Evolutionary conservation across 92 coral and sea anemone genomes (phyloP).

Genomic region (Palythoa caribaeorum): DNA sequence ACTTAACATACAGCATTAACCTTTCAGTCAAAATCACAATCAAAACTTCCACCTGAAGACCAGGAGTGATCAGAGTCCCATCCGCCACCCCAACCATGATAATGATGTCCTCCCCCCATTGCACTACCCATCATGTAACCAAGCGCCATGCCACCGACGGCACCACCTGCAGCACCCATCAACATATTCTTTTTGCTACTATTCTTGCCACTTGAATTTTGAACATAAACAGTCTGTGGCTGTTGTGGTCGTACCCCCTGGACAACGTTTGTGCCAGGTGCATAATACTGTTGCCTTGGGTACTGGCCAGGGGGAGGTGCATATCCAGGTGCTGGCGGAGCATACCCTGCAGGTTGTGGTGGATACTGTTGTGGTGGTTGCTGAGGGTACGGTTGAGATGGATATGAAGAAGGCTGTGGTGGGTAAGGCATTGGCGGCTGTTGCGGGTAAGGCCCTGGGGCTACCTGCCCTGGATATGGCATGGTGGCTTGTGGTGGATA

Average conservation of each 20-base stretch:
- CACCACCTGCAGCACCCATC: conserved; percentile 99
- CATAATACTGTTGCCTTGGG: conserved; percentile 75
- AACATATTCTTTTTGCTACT: conserved; percentile 66
- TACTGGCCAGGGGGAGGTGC: conserved; percentile 83
- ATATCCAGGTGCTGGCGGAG: conserved; percentile 53
- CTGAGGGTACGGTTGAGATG: conserved; percentile 67
- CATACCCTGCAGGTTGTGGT: conserved; percentile 31
- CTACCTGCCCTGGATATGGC: conserved; percentile 71
- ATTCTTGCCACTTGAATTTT: conserved; percentile 55
- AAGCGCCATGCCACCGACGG: conserved; percentile 94
- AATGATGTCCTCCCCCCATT: conserved; percentile 81
- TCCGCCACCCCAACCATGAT: conserved; percentile 70
- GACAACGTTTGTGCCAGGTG: conserved; percentile 66
- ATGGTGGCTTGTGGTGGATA: conserved; percentile 69
- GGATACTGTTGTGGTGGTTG: conserved; percentile 63
- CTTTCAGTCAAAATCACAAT: conserved; percentile 83
- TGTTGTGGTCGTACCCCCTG: conserved; percentile 83
- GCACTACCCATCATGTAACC: conserved; percentile 96
- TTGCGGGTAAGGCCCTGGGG: conserved; percentile 57
- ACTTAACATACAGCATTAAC: neutral
- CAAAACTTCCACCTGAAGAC: conserved; percentile 97
- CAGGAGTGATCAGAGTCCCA: conserved; percentile 95
- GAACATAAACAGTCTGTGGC: conserved; percentile 89
- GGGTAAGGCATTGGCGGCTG: conserved; percentile 68
- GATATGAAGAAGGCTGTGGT: conserved; percentile 58